phyloP scores from a whole-genome alignment of 2,797 vertebrate species.

The Pelobates cultripes region DNA sequence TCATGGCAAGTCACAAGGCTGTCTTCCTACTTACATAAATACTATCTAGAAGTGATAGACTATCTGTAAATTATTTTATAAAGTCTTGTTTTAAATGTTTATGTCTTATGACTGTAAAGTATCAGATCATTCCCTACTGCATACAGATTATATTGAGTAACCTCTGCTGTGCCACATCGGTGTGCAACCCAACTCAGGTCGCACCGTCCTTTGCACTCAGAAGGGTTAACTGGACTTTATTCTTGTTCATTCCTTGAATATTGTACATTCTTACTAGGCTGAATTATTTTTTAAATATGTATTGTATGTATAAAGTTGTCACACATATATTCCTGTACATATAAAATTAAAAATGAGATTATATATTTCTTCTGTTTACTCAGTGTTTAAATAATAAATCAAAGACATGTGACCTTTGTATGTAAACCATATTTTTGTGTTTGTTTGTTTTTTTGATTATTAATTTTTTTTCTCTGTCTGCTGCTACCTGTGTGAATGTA shows the following conservation, averaged over 20 bases:
- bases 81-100: slow-evolving; percentile 83
- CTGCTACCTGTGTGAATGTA: neutral
- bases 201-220: neutral
- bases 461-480: neutral
- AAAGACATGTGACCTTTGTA: slow-evolving; percentile 33
- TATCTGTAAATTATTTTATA: slow-evolving; percentile 99
- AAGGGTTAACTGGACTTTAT: slow-evolving; percentile 68
- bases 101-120: slow-evolving; percentile 85
- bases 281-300: slow-evolving; percentile 87
- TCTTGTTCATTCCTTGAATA: slow-evolving; percentile 80
- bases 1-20: slow-evolving; percentile 68
- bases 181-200: neutral
- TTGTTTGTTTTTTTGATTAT: no score
- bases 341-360: slow-evolving; percentile 97
- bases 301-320: slow-evolving; percentile 96
- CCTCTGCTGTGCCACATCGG: neutral
- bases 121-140: slow-evolving; percentile 72
- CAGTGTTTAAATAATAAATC: slow-evolving; percentile 46
- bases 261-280: slow-evolving; percentile 91
- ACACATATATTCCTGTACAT: slow-evolving; percentile 96
- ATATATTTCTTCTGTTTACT: slow-evolving; percentile 74
- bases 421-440: slow-evolving; percentile 12
- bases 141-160: slow-evolving; percentile 80
- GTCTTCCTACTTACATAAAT: slow-evolving; percentile 73
- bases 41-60: slow-evolving; percentile 77